Evolutionary conservation across 2,113 vertebrate genomes (phyloP).

Genomic region (Anseranas semipalmata): DNA sequence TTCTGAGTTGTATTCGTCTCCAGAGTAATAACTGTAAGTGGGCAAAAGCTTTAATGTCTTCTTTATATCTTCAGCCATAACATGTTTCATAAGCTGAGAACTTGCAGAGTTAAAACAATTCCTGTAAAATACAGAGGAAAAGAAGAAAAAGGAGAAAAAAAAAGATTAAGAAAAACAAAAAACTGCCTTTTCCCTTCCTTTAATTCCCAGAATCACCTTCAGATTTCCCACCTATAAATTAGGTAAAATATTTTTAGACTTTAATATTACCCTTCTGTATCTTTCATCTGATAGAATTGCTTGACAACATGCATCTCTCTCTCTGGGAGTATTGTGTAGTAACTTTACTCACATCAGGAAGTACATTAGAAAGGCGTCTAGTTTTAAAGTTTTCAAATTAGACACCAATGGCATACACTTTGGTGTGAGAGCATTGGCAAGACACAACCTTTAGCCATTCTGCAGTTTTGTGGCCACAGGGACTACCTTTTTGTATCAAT

Average conservation of each 20-base stretch:
- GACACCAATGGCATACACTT: not conserved
- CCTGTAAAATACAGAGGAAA: conserved; percentile 24
- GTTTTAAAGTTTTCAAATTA: not conserved
- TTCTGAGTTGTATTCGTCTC: not conserved
- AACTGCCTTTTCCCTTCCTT: not conserved
- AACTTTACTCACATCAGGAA: conserved; percentile 1
- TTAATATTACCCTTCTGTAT: not conserved
- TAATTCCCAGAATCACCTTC: not conserved
- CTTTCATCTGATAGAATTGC: not conserved
- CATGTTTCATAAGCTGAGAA: not conserved
- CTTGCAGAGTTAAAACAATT: conserved; percentile 3
- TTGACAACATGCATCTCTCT: not conserved
- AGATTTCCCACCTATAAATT: not conserved
- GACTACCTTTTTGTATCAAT: not conserved
- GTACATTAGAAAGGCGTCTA: not conserved
- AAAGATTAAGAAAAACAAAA: not conserved
- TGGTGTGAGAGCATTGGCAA: not conserved
- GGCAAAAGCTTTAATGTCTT: conserved; percentile 6
- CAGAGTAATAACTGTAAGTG: not conserved
- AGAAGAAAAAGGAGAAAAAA: not conserved
- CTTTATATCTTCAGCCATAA: conserved; percentile 1
- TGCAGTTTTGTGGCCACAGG: not conserved
- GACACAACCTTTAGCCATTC: not conserved
- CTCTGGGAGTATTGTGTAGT: not conserved
- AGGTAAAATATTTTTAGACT: not conserved